Evolutionary conservation across 2,888 invertebrate species (phyloP), one percentile per base, ranked within the genome.

Genomic region (Heliconius ethilla): DNA sequence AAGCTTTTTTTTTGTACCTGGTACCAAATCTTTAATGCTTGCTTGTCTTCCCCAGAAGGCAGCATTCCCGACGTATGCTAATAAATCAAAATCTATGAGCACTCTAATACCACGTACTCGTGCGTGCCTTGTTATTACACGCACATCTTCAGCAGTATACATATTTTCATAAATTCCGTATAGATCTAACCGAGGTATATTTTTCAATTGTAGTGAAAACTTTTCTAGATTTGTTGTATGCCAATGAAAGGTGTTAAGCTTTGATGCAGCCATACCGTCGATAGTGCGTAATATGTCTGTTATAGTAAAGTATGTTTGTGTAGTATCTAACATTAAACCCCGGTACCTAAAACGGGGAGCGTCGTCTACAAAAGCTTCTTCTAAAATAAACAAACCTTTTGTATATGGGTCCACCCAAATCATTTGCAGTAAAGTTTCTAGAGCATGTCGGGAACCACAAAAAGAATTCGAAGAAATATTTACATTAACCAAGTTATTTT

Each of bases 201-300:
- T 94, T 27, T 96, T 96, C 77, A 97, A 96, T 80, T 96, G 95
- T 86, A 97, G 96, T 0, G 99, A 98, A 92, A 98, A 98, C 80
- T 98, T 97, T 89, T 98, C 98, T 6, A 98, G 97, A 88, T 99
- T 98, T 2, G 96, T 96, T 37, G 97, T 95, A 85, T 97, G 97
- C 98, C 98, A 98, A 88, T 99, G 99, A 86, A 99, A 97, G 0
- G 97, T 97, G 90, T 99, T 99, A 75, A 99, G 91, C 91, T 99
- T 99, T 81, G 96, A 96, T 80, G 97, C 96, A 0, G 97, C 96
- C 98, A 99, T 98, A 6, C 96, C 98, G 77, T 97, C 96, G 85
- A 99, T 91, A 27, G 97, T 96, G 11, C 96, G 94, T 84, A 96
- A 95, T 70, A 97, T 92, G 78, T 96, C 95, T 51, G 95, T 94